phyloP scores from a whole-genome alignment of 2,113 vertebrate genomes.

The Pollachius pollachius region DNA sequence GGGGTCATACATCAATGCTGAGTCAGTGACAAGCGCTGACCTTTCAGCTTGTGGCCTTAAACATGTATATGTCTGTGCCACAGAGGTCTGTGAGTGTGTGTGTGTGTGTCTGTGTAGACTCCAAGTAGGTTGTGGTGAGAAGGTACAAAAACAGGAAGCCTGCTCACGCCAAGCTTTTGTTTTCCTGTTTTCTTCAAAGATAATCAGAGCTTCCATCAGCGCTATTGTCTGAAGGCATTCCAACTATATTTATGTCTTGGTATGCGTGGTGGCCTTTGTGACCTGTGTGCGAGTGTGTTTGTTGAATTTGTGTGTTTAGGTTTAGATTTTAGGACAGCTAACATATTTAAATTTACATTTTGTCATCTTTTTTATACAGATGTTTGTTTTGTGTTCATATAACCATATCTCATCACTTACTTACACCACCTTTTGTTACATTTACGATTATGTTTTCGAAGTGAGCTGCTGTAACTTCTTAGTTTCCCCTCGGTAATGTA shows the following conservation, averaged over 20 bases:
- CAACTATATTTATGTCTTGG: conserved; percentile 18
- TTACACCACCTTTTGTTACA: background rate
- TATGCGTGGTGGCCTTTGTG: background rate
- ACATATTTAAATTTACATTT: no score
- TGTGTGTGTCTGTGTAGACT: conserved; percentile 8
- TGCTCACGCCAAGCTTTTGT: conserved; percentile 62
- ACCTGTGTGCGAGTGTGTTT: background rate
- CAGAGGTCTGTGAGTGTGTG: background rate
- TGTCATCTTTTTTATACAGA: no score
- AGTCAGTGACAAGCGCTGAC: no score
- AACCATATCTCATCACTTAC: no score
- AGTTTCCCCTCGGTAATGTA: no score
- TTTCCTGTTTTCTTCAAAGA: conserved; percentile 29
- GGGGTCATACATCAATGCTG: no score
- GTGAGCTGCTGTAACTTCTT: no score
- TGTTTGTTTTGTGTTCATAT: background rate
- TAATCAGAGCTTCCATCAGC: conserved; percentile 33
- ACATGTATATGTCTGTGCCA: no score
- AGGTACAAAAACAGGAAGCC: conserved; percentile 63
- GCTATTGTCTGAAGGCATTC: conserved; percentile 4
- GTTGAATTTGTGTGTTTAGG: background rate
- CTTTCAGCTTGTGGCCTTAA: no score
- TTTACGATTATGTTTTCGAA: no score
- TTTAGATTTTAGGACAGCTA: conserved; percentile 4
- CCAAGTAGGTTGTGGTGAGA: background rate